Conservation (phyloP, 2,888 invertebrate genomes). For the Ephialtes manifestator region DNA sequence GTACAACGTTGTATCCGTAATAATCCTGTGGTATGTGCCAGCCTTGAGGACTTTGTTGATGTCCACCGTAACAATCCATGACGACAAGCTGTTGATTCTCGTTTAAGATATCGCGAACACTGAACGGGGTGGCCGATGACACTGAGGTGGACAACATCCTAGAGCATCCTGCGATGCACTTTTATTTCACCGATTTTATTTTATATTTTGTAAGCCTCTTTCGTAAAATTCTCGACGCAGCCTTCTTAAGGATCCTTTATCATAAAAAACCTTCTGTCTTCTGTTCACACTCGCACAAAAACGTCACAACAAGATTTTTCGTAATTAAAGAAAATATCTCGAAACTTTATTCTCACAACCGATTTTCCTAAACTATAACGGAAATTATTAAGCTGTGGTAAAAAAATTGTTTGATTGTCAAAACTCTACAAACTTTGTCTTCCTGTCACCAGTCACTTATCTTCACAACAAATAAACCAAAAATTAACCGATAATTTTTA, state of each 20-base stretch:
- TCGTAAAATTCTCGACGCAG: not conserved
- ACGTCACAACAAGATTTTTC: not conserved
- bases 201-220: not conserved
- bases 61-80: constrained; percentile 83
- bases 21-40: constrained; percentile 80
- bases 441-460: constrained; percentile 10
- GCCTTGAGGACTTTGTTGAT: constrained; percentile 76
- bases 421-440: not conserved
- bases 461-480: constrained; percentile 8
- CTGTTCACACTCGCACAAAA: not conserved
- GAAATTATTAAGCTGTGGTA: not conserved
- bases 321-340: not conserved
- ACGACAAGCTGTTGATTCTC: constrained; percentile 81
- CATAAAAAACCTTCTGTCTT: not conserved
- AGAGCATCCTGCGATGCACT: constrained; percentile 72
- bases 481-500: not conserved
- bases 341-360: constrained; percentile 2
- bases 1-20: constrained; percentile 79
- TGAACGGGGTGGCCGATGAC: constrained; percentile 82
- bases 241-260: not conserved
- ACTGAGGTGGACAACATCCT: constrained; percentile 83
- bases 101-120: constrained; percentile 84
- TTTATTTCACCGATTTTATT: constrained; percentile 39
- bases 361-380: not conserved
- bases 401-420: not conserved